These are phyloP conservation scores for Pseudachorutes palmiensis DNA, from an alignment of 1,140 invertebrate genomes.

Conservation along the genomic window DNA sequence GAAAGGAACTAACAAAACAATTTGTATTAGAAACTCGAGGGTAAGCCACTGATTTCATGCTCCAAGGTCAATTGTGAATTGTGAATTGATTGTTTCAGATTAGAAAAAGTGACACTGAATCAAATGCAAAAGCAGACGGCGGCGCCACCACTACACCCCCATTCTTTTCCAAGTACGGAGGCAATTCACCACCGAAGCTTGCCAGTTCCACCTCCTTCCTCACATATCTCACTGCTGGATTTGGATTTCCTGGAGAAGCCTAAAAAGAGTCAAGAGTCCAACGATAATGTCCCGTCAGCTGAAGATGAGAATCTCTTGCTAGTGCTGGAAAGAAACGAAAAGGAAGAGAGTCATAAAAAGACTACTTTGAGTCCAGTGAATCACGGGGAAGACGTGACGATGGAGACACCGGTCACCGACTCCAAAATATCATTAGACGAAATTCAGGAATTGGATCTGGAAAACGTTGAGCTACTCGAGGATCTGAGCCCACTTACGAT, in stretches of 20 bases:
- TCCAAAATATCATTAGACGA: constrained; percentile 17
- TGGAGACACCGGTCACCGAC: not conserved
- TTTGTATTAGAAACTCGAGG: not conserved
- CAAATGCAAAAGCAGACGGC: constrained; percentile 21
- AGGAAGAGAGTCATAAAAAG: not conserved
- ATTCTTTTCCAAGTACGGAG: no score
- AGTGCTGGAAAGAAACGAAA: constrained; percentile 12
- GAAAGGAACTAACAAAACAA: not conserved
- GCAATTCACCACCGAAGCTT: no score
- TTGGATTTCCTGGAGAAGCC: constrained; percentile 32
- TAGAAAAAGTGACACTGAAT: constrained; percentile 30
- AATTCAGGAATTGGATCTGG: constrained; percentile 32
- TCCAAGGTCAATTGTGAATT: not conserved
- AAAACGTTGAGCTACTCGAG: constrained; percentile 33
- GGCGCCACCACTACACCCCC: no score
- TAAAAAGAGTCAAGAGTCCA: not conserved
- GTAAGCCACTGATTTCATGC: not conserved
- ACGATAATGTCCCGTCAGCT: not conserved
- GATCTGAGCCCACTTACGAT: constrained; percentile 27
- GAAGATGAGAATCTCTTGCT: constrained; percentile 35
- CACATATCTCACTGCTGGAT: constrained; percentile 21
- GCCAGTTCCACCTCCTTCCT: not conserved
- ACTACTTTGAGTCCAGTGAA: not conserved
- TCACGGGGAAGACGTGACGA: not conserved
- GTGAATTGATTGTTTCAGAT: constrained; percentile 11